Conservation (phyloP, 1,140 invertebrate species). For the Sinonovacula constricta region DNA sequence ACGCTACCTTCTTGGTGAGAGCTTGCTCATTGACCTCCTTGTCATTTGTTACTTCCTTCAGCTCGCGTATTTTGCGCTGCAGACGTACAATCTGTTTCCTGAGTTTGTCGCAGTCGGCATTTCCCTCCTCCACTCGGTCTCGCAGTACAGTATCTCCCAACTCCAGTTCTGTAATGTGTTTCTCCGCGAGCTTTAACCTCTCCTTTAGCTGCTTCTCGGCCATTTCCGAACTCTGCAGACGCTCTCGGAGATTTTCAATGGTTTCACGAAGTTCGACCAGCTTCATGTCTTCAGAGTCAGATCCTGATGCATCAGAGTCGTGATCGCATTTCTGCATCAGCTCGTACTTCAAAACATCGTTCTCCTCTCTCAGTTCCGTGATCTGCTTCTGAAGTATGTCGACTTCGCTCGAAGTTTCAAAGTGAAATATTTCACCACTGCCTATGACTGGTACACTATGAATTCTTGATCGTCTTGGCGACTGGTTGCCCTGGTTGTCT, state of each 20-base stretch:
- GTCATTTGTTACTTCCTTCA: conserved; percentile 70
- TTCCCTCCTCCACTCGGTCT: conserved; percentile 65
- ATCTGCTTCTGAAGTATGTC: conserved; percentile 52
- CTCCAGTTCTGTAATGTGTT: conserved; percentile 70
- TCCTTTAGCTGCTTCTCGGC: conserved; percentile 67
- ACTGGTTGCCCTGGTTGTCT: conserved; percentile 20
- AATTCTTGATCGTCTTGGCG: conserved; percentile 18
- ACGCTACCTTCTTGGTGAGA: conserved; percentile 71
- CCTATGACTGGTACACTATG: conserved; percentile 22
- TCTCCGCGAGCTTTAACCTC: conserved; percentile 68
- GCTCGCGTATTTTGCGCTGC: conserved; percentile 64
- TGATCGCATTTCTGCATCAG: conserved; percentile 49
- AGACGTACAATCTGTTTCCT: conserved; percentile 62
- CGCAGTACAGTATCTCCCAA: conserved; percentile 61
- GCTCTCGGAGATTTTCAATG: conserved; percentile 67
- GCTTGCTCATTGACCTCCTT: conserved; percentile 68
- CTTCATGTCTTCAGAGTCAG: conserved; percentile 55
- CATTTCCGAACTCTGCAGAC: conserved; percentile 62
- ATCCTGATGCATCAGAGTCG: conserved; percentile 48
- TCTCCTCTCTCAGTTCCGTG: conserved; percentile 58
- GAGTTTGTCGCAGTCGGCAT: conserved; percentile 56
- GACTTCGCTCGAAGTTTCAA: conserved; percentile 39
- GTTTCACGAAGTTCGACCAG: conserved; percentile 65
- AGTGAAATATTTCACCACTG: not conserved
- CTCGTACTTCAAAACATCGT: conserved; percentile 55